Base-by-base conservation (phyloP, 2,888 invertebrate species). In the Lasioglossum lativentre region DNA sequence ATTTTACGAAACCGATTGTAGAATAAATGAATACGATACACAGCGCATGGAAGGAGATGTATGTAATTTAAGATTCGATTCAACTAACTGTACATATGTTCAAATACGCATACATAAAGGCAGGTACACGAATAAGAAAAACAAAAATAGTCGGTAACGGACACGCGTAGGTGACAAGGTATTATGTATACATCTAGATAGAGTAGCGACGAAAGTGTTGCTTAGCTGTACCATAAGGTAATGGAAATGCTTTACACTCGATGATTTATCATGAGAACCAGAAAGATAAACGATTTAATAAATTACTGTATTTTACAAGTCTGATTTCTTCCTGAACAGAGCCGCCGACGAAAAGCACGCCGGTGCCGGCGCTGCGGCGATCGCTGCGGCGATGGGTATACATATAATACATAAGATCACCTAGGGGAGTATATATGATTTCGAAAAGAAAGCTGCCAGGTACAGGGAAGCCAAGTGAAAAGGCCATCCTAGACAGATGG, bases 261-360 rank as follows among this genome's bases (percentile, higher is more conserved):
- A 68, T 87, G 88, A 88, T 89, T 88, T 91, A 90, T 88, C 86
- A 84, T 85, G 85, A 85, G 75, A 84, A 88, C 66, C 85, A 88
- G 47, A 83, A 88, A 71, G 90, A 91, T 86, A 90, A 90, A 92
- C 89, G 90, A 91, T 92, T 92, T 90, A 93, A 93, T 92, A 93
- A 93, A 93, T 91, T 87, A 92, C 89, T 93, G 93, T 94, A 93
- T 94, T 94, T 94, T 94, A 93, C 93, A 93, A 92, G 90, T 76
- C 63, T n/a, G 30, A 34, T 30, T 23, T 14, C 66, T 66, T 47
- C 45, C 40, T 63, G 63, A 30, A 63, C 19, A 34, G 63, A 30
- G 30, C 56, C 3, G n/a, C 0, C n/a, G n/a, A n/a, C 56, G n/a
- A 12, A n/a, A 56, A n/a, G 5, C 23, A 56, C n/a, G 56, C n/a